These are phyloP conservation scores for Tanytarsus gracilentus DNA, from an alignment of 2,888 invertebrate genomes.

Conservation along the genomic window DNA sequence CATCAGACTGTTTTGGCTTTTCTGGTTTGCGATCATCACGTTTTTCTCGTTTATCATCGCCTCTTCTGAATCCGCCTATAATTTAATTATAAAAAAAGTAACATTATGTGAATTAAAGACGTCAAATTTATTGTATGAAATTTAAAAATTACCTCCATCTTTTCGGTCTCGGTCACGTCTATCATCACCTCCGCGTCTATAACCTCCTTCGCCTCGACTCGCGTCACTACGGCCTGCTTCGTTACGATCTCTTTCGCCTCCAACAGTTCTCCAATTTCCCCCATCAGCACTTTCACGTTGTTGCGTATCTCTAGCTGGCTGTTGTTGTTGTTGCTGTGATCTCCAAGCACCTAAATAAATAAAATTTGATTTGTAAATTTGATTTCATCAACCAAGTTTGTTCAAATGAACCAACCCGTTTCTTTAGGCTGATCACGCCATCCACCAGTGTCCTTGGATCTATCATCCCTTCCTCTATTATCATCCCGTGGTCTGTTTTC, in stretches of 20 bases:
- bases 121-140: too few species aligned
- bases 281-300: background rate
- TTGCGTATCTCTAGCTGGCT: constrained; percentile 17
- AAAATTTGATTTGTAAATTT: too few species aligned
- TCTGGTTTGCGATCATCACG: constrained; percentile 27
- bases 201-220: constrained; percentile 30
- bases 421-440: constrained; percentile 32
- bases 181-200: constrained; percentile 9
- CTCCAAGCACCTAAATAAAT: too few species aligned
- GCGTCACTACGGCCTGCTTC: constrained; percentile 31
- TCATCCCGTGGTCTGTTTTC: background rate
- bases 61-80: too few species aligned
- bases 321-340: too few species aligned
- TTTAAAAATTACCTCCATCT: constrained; percentile 10
- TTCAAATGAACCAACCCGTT: too few species aligned
- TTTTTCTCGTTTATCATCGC: constrained; percentile 19
- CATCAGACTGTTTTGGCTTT: constrained; percentile 24
- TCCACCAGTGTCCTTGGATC: background rate
- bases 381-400: too few species aligned
- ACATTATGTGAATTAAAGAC: too few species aligned
- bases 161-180: constrained; percentile 29
- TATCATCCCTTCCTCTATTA: background rate
- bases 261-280: constrained; percentile 34
- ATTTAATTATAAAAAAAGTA: too few species aligned
- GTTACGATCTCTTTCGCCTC: constrained; percentile 32